Conservation (phyloP, 1,140 invertebrate species). For the Adelges cooleyi region DNA sequence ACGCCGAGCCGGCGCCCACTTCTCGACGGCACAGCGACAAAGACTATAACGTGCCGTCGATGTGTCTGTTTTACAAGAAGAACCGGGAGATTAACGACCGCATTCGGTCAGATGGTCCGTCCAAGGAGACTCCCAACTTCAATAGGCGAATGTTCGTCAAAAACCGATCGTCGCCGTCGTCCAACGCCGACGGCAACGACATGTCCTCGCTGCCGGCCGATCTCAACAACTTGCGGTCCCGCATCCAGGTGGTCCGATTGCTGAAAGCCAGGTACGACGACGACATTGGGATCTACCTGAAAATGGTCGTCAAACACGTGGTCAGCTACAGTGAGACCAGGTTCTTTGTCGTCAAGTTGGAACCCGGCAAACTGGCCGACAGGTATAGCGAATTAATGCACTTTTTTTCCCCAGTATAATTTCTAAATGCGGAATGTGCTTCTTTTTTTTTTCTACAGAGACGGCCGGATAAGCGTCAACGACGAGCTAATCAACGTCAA, state of each 20-base stretch:
- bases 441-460: slow-evolving; percentile 45
- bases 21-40: slow-evolving; percentile 29
- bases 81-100: slow-evolving; percentile 23
- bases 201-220: slow-evolving; percentile 40
- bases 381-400: slow-evolving; percentile 46
- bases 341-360: slow-evolving; percentile 70
- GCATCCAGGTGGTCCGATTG: slow-evolving; percentile 38
- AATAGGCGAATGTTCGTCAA: slow-evolving; percentile 34
- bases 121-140: slow-evolving; percentile 30
- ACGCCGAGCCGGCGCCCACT: neutral
- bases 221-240: slow-evolving; percentile 34
- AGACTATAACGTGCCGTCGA: slow-evolving; percentile 28
- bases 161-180: slow-evolving; percentile 1
- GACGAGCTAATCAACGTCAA: slow-evolving; percentile 82
- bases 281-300: slow-evolving; percentile 55
- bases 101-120: neutral
- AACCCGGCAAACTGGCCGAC: slow-evolving; percentile 65
- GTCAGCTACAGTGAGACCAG: slow-evolving; percentile 49
- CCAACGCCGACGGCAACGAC: slow-evolving; percentile 35
- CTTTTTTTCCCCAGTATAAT: no score
- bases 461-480: slow-evolving; percentile 63
- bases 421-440: no score
- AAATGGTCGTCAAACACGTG: slow-evolving; percentile 44
- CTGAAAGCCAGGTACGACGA: slow-evolving; percentile 50
- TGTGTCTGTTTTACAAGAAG: slow-evolving; percentile 31